phyloP scores from a whole-genome alignment of 2,113 vertebrate species.

The Syrmaticus mikado region DNA sequence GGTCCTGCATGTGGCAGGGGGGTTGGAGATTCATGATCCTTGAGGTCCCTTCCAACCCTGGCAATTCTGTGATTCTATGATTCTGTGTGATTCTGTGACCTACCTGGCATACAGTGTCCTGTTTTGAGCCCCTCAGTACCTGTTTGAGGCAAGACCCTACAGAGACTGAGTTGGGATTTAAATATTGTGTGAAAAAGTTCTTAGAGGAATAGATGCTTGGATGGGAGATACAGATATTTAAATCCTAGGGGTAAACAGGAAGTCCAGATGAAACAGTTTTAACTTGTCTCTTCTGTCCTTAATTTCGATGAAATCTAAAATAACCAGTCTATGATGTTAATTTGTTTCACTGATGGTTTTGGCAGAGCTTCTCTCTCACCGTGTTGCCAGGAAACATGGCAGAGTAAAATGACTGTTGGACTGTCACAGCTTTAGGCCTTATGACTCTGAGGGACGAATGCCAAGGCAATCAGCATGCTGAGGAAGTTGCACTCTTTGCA shows the following conservation, averaged over 20 bases:
- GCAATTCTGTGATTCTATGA: no score
- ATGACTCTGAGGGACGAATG: conserved; percentile 43
- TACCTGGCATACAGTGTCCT: not conserved
- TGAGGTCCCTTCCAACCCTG: no score
- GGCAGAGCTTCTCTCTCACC: conserved; percentile 26
- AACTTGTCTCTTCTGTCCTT: conserved; percentile 23
- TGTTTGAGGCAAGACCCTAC: not conserved
- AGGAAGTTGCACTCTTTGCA: conserved; percentile 31
- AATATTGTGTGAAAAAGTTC: not conserved
- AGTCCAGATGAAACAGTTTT: conserved; percentile 42
- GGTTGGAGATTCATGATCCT: no score
- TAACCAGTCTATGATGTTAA: conserved; percentile 37
- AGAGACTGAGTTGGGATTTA: not conserved
- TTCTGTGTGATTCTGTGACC: no score
- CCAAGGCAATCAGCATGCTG: conserved; percentile 9
- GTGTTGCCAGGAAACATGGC: conserved; percentile 58
- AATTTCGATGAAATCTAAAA: conserved; percentile 44
- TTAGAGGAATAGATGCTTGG: not conserved
- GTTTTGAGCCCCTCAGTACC: not conserved
- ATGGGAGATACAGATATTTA: not conserved
- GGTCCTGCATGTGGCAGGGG: no score
- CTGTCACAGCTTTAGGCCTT: conserved; percentile 65
- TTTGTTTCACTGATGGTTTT: conserved; percentile 52
- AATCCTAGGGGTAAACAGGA: not conserved
- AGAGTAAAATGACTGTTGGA: conserved; percentile 35